A percentile compares a stretch with the other conserved stretches of the same genome.
Conservation (phyloP, 2,113 vertebrate species). For the Hippocampus zosterae region DNA sequence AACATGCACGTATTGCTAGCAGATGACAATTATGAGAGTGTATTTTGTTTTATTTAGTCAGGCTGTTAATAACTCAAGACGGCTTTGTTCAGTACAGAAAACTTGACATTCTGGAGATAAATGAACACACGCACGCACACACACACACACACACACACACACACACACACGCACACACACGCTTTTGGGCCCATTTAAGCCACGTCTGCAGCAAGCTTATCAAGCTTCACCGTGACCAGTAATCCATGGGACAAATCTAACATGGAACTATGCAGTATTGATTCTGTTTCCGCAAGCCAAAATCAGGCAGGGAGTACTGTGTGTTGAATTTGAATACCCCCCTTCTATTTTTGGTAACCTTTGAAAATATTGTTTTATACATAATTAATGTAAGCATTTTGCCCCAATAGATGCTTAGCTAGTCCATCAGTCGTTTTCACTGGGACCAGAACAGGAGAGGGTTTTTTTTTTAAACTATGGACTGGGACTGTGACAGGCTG, state of each 20-base stretch:
- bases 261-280: constrained; percentile 46
- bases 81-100: background rate
- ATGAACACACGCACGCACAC: background rate
- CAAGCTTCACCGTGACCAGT: constrained; percentile 32
- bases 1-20: background rate
- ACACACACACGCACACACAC: constrained; percentile 7
- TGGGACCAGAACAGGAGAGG: too few species aligned
- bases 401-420: background rate
- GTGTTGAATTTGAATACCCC: constrained; percentile 29
- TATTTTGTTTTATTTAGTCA: background rate
- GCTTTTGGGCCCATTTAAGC: constrained; percentile 8
- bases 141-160: background rate
- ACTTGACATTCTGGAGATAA: background rate
- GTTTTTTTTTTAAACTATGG: background rate
- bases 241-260: constrained; percentile 45
- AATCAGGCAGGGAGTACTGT: constrained; percentile 5
- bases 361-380: constrained; percentile 3
- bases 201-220: constrained; percentile 22
- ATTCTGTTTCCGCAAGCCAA: constrained; percentile 25
- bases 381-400: constrained; percentile 18
- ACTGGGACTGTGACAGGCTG: too few species aligned
- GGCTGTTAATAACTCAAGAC: background rate
- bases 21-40: background rate
- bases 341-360: constrained; percentile 16
- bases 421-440: background rate